Conservation (phyloP, 2,113 vertebrate genomes). For the Alosa alosa region DNA sequence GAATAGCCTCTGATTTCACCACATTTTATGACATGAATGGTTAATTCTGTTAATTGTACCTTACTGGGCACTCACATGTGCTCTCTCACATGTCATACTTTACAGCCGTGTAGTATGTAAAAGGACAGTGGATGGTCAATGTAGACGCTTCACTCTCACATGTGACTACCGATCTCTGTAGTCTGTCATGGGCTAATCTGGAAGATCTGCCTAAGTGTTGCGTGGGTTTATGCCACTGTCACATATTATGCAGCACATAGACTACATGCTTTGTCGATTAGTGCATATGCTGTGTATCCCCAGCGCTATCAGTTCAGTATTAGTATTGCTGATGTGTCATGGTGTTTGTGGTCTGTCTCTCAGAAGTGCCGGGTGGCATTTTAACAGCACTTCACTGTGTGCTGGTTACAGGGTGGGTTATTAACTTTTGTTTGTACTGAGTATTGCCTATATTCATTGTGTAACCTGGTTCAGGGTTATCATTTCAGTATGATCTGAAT, state of each 20-base stretch:
- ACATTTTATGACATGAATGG: neutral
- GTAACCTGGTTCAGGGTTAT: neutral
- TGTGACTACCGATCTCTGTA: neutral
- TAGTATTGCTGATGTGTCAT: constrained; percentile 15
- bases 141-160: neutral
- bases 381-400: neutral
- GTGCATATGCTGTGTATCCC: neutral
- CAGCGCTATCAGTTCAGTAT: neutral
- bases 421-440: neutral
- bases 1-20: neutral
- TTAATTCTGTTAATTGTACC: neutral
- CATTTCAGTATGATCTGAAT: neutral
- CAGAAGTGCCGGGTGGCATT: constrained; percentile 52
- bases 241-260: neutral
- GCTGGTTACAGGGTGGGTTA: neutral
- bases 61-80: neutral
- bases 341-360: constrained; percentile 44
- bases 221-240: neutral
- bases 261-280: neutral
- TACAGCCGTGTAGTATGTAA: neutral
- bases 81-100: neutral
- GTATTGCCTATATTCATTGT: neutral
- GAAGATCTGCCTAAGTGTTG: neutral
- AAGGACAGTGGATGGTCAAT: neutral
- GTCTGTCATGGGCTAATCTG: neutral